Evolutionary conservation across 2,797 vertebrate species (phyloP), one percentile per base, ranked within the genome.

Genomic region (Botia kubotai): DNA sequence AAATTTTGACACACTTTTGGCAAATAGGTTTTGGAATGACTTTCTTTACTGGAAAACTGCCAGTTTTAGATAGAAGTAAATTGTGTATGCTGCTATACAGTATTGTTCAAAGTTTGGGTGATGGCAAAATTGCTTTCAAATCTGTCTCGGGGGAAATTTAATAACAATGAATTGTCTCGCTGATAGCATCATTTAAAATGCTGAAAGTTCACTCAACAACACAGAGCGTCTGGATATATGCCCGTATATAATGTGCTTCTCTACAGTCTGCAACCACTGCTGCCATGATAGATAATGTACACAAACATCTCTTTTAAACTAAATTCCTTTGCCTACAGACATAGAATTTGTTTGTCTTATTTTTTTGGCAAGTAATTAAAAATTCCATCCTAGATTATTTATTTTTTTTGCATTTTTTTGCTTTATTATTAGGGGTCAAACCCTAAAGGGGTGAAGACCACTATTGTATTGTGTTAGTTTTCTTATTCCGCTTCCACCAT

Each of bases 1-100:
- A 19, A 46, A 46, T 60, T 52, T 79, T 71, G 76, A 79, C 67
- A 77, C 52, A 70, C 14, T 71, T 71, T 62, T 62, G 39, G 17
- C 55, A 78, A 70, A 78, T 58, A 60, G 39, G 14, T 69, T 81
- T 55, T 62, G 39, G 33, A 83, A 69, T 50, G 17, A 78, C 13
- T 73, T 71, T 48, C 43, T 26, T 26, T 11, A 2, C 57, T 76
- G 66, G 73, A n/a, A 55, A 70, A 74, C 46, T 36, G 58, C 29
- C 48, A 66, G 52, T 67, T 63, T 43, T 29, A 7, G 29, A 16
- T 4, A 13, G 14, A 53, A 55, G 29, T 36, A 52, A 46, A 43
- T 39, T 19, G 16, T 66, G 11, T 65, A 16, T 65, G 66, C 53
- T 46, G 33, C 69, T 72, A 26, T 13, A 52, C 23, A 29, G 23